phyloP scores from a whole-genome alignment of 1,140 invertebrate species.

The Calephelis virginiensis region DNA sequence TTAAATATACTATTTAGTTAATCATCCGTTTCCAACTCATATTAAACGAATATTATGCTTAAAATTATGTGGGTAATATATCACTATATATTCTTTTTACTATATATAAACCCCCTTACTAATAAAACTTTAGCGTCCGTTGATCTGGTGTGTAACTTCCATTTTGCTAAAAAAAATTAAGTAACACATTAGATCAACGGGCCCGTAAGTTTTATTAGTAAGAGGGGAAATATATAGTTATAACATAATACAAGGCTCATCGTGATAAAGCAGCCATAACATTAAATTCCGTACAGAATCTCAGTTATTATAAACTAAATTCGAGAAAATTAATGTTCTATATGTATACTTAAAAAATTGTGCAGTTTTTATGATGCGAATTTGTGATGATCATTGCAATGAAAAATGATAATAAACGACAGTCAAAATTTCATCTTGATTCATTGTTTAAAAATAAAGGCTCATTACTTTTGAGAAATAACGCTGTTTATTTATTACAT shows the following conservation, averaged over 20 bases:
- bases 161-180: too few species aligned
- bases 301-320: neutral
- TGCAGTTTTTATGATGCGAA: neutral
- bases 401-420: neutral
- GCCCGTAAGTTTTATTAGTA: too few species aligned
- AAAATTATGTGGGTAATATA: neutral
- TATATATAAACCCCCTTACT: too few species aligned
- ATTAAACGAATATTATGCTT: conserved; percentile 6
- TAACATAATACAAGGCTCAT: neutral
- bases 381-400: conserved; percentile 5
- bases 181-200: too few species aligned
- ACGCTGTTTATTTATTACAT: too few species aligned
- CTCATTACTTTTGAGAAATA: too few species aligned
- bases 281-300: neutral
- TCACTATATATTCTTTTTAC: neutral
- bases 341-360: conserved; percentile 18
- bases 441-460: neutral
- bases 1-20: neutral
- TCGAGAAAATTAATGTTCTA: neutral
- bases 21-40: neutral
- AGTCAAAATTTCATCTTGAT: neutral
- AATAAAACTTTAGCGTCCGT: too few species aligned
- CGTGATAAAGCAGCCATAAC: neutral
- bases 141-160: too few species aligned
- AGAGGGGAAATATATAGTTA: neutral